Percentiles rank a stretch among this genome's conserved stretches.
Evolutionary conservation across 2,113 vertebrate species (phyloP).

Genomic region (Bufo gargarizans): DNA sequence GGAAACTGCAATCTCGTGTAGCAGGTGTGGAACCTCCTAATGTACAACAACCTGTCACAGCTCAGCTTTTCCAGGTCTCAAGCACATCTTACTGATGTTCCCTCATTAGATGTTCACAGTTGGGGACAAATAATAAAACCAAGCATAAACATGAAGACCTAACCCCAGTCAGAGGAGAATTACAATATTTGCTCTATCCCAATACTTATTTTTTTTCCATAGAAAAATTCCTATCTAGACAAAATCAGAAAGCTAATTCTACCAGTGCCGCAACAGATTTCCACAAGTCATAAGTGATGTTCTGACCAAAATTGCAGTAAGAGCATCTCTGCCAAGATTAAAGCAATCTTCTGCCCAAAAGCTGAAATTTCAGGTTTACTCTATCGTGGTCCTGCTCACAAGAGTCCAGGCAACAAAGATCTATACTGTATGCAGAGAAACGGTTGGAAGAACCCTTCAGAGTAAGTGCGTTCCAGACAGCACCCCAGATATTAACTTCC

Average conservation of each 20-base stretch:
- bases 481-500: too few species aligned
- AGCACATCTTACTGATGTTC: background rate
- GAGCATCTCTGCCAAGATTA: too few species aligned
- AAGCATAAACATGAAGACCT: background rate
- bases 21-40: background rate
- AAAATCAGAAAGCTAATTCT: background rate
- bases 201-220: background rate
- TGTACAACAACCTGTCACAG: background rate
- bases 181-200: background rate
- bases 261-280: background rate
- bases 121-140: background rate
- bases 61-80: background rate
- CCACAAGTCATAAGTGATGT: background rate
- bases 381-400: too few species aligned
- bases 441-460: too few species aligned
- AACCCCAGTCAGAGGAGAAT: background rate
- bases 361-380: too few species aligned
- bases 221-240: background rate
- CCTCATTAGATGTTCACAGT: background rate
- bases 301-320: too few species aligned
- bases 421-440: too few species aligned
- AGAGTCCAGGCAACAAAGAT: too few species aligned
- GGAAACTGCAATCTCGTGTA: background rate
- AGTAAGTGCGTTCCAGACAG: too few species aligned
- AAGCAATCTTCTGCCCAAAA: too few species aligned